Conservation (phyloP, 2,797 vertebrate genomes). For the Cuculus canorus region DNA sequence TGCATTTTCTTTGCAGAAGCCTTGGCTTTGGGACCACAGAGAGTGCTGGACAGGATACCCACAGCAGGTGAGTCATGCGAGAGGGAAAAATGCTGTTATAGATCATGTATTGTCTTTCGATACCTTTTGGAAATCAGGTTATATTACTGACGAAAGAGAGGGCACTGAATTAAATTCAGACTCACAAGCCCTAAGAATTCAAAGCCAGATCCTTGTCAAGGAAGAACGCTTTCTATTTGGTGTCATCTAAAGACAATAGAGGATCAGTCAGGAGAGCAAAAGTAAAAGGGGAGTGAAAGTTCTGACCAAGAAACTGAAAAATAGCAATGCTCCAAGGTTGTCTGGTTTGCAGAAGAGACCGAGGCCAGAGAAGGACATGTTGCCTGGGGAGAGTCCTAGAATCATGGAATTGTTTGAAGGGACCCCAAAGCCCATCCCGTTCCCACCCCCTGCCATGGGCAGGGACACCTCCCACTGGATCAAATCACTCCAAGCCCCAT, state of each 20-base stretch:
- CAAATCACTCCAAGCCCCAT: too few species aligned
- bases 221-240: background rate
- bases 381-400: background rate
- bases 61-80: slow-evolving; percentile 82
- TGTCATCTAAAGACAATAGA: background rate
- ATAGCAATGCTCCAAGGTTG: background rate
- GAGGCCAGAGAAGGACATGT: background rate
- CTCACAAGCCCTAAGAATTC: background rate
- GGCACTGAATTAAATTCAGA: background rate
- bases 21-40: slow-evolving; percentile 89
- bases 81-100: background rate
- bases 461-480: too few species aligned
- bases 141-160: background rate
- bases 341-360: background rate
- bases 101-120: background rate
- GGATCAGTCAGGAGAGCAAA: background rate
- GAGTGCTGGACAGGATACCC: slow-evolving; percentile 91
- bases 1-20: slow-evolving; percentile 79
- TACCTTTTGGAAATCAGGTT: background rate
- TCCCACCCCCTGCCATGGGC: too few species aligned
- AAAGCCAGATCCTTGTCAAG: background rate
- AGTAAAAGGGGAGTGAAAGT: background rate
- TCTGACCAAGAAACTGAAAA: background rate
- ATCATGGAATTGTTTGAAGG: too few species aligned
- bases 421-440: too few species aligned